Evolutionary conservation across 2,113 vertebrate genomes (phyloP).

Genomic region (Corythornis vintsioides): DNA sequence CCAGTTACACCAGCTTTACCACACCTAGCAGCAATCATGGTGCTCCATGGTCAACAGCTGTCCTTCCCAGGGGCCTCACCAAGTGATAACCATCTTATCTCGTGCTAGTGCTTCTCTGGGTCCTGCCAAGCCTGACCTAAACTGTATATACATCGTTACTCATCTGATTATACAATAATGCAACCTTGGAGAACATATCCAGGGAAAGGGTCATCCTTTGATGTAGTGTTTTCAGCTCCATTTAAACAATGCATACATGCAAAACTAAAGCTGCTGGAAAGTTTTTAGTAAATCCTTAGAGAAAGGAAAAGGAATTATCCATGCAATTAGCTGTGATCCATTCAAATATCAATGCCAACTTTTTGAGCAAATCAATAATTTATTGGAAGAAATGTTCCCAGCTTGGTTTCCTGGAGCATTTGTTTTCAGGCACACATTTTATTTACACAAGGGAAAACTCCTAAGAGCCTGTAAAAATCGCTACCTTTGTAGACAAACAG

Average conservation of each 20-base stretch:
- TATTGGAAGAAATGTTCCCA: slow-evolving; percentile 18
- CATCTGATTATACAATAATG: neutral
- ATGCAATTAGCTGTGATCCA: neutral
- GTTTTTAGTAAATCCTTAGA: neutral
- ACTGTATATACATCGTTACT: neutral
- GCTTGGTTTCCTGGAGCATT: slow-evolving; percentile 1
- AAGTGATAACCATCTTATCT: neutral
- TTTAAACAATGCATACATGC: neutral
- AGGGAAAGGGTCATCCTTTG: neutral
- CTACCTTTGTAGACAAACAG: neutral
- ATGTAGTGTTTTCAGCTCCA: neutral
- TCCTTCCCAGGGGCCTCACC: accelerated
- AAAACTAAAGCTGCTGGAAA: neutral
- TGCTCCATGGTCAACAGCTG: neutral
- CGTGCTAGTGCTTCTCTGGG: neutral
- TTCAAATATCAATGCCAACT: neutral
- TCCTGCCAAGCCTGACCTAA: neutral
- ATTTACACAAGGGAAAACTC: slow-evolving; percentile 26
- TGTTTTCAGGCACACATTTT: slow-evolving; percentile 17
- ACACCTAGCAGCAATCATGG: neutral
- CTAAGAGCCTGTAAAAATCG: neutral
- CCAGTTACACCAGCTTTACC: neutral
- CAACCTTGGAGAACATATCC: neutral
- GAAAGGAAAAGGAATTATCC: neutral
- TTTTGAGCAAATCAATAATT: slow-evolving; percentile 34